These are phyloP conservation scores for Drosophila dives DNA, from an alignment of 2,888 invertebrate species.

Conservation along the genomic window DNA sequence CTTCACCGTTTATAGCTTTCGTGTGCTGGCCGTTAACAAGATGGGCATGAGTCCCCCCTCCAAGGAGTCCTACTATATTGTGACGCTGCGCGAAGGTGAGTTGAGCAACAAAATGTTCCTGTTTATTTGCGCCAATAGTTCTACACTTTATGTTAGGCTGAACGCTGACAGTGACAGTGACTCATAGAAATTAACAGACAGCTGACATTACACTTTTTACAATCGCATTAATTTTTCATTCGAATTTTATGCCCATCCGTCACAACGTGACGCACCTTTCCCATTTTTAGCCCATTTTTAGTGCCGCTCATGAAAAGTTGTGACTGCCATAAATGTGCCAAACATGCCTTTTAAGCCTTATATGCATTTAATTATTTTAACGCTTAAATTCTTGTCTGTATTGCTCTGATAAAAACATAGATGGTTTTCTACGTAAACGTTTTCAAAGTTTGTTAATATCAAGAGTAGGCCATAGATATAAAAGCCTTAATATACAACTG, in stretches of 20 bases:
- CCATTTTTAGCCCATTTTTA: slow-evolving; percentile 44
- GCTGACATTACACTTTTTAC: slow-evolving; percentile 74
- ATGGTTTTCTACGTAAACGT: not conserved
- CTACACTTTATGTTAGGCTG: slow-evolving; percentile 52
- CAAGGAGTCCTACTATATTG: slow-evolving; percentile 90
- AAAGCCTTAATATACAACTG: not conserved
- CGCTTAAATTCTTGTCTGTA: slow-evolving; percentile 39
- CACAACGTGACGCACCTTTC: slow-evolving; percentile 47
- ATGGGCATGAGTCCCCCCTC: slow-evolving; percentile 89
- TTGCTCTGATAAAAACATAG: slow-evolving; percentile 7
- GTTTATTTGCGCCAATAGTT: slow-evolving; percentile 14
- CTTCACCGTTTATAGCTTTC: slow-evolving; percentile 91
- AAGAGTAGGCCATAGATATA: not conserved
- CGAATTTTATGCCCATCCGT: slow-evolving; percentile 52
- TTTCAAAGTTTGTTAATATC: not conserved
- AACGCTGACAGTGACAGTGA: slow-evolving; percentile 20
- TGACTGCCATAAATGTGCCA: slow-evolving; percentile 57
- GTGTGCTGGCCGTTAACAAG: slow-evolving; percentile 89
- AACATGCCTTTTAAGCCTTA: slow-evolving; percentile 28
- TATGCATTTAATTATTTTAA: slow-evolving; percentile 72
- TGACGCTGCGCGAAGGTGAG: slow-evolving; percentile 90
- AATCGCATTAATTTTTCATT: slow-evolving; percentile 80
- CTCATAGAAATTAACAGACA: slow-evolving; percentile 54
- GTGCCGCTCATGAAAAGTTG: slow-evolving; percentile 66
- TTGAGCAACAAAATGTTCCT: slow-evolving; percentile 31